These are phyloP conservation scores for Menidia beryllina DNA, from an alignment of 2,113 vertebrate genomes.

Conservation along the genomic window DNA sequence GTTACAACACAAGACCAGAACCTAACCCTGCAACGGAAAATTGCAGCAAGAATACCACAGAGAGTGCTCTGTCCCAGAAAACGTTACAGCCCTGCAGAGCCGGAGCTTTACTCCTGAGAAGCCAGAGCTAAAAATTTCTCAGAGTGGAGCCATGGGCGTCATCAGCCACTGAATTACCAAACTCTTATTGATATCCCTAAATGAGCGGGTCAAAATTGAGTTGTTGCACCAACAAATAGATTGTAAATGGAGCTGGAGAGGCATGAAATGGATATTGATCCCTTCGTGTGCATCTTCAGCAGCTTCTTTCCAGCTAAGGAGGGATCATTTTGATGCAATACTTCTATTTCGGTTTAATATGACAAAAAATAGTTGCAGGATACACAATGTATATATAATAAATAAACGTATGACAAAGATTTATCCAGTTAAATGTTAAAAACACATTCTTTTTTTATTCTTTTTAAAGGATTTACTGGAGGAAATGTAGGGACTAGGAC, in stretches of 20 bases:
- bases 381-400: too few species aligned
- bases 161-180: conserved; percentile 41
- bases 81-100: conserved; percentile 24
- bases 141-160: conserved; percentile 18
- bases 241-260: conserved; percentile 32
- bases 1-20: conserved; percentile 5
- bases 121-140: conserved; percentile 21
- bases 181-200: conserved; percentile 20
- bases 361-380: too few species aligned
- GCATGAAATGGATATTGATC: conserved; percentile 73
- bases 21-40: not conserved
- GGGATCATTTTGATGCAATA: not conserved
- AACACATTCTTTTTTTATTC: not conserved
- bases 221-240: conserved; percentile 45
- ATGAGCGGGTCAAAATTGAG: conserved; percentile 30
- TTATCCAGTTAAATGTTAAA: not conserved
- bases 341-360: too few species aligned
- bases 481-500: not conserved
- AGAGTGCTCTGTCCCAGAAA: conserved; percentile 27
- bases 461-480: not conserved
- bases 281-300: not conserved
- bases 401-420: not conserved
- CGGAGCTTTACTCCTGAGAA: conserved; percentile 1
- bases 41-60: not conserved
- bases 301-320: conserved; percentile 5